A percentile compares a stretch with the other conserved stretches of the same genome.
Evolutionary conservation across 2,888 invertebrate genomes (phyloP).

Genomic region (Morpho achilles): DNA sequence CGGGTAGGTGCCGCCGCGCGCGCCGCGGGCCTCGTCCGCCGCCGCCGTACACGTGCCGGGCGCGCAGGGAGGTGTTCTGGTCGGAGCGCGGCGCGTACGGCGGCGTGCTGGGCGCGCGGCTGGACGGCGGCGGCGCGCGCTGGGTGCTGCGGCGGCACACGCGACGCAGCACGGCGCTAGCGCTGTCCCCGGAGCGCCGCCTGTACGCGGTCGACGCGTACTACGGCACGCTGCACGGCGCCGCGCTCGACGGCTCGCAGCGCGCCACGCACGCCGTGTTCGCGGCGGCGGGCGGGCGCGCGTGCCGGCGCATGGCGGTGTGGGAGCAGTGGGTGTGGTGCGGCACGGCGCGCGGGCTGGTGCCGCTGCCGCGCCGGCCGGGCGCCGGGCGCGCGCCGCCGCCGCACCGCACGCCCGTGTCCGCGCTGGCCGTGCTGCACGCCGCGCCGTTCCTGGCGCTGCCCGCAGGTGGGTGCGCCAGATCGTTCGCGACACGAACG

Average conservation of each 20-base stretch:
- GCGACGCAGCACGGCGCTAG: conserved; percentile 87
- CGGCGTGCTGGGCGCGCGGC: conserved; percentile 81
- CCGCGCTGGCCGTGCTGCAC: conserved; percentile 44
- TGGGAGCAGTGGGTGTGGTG: conserved; percentile 66
- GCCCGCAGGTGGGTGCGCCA: conserved; percentile 29
- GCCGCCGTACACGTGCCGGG: background rate
- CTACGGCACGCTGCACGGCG: conserved; percentile 84
- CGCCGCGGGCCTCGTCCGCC: conserved; percentile 12
- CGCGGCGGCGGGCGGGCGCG: conserved; percentile 31
- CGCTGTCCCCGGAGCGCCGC: conserved; percentile 85
- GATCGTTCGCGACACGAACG: too few species aligned
- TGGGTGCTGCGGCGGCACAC: conserved; percentile 80
- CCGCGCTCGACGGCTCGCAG: conserved; percentile 83
- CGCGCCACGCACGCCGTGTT: conserved; percentile 58
- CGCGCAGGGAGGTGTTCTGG: conserved; percentile 84
- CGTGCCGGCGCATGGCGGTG: conserved; percentile 46
- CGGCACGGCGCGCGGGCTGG: conserved; percentile 48
- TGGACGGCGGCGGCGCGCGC: conserved; percentile 80
- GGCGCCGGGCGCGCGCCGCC: conserved; percentile 24
- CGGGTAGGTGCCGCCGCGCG: conserved; percentile 50
- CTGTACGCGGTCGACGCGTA: conserved; percentile 93
- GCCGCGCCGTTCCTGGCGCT: conserved; percentile 33
- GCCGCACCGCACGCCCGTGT: conserved; percentile 32
- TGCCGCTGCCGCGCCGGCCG: conserved; percentile 44
- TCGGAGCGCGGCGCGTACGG: conserved; percentile 82